These are phyloP conservation scores for Augochlora pura DNA, from an alignment of 1,140 invertebrate genomes.

Conservation along the genomic window DNA sequence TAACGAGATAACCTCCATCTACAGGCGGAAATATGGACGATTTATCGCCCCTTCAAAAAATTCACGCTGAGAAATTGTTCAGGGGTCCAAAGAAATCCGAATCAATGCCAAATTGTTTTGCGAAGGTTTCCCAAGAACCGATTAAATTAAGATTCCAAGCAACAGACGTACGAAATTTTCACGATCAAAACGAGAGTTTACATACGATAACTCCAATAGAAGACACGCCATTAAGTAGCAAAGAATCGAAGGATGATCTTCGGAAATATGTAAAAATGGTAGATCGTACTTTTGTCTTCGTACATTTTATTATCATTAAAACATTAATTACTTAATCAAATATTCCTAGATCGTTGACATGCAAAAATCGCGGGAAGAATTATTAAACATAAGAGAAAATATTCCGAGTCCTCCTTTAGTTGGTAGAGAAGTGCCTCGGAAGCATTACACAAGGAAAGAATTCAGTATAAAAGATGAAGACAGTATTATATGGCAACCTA, in stretches of 20 bases:
- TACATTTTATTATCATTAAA: neutral
- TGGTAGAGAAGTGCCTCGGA: slow-evolving; percentile 73
- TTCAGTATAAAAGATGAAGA: slow-evolving; percentile 71
- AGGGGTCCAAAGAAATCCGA: slow-evolving; percentile 67
- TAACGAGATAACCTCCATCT: neutral
- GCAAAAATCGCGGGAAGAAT: slow-evolving; percentile 71
- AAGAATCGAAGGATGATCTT: slow-evolving; percentile 72
- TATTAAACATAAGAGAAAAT: slow-evolving; percentile 56
- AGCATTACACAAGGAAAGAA: slow-evolving; percentile 74
- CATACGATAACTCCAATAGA: slow-evolving; percentile 68
- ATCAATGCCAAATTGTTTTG: slow-evolving; percentile 62
- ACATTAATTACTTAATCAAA: neutral
- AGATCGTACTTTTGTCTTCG: slow-evolving; percentile 1
- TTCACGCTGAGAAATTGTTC: slow-evolving; percentile 71
- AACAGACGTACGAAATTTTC: slow-evolving; percentile 48
- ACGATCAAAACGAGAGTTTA: slow-evolving; percentile 67
- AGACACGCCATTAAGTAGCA: slow-evolving; percentile 68
- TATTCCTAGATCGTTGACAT: slow-evolving; percentile 72
- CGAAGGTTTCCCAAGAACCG: slow-evolving; percentile 63
- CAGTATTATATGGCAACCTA: slow-evolving; percentile 70
- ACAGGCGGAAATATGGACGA: slow-evolving; percentile 73
- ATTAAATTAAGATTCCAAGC: slow-evolving; percentile 60
- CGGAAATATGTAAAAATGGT: slow-evolving; percentile 77
- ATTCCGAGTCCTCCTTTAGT: slow-evolving; percentile 65
- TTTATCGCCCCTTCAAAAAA: slow-evolving; percentile 65